These are phyloP conservation scores for Rhizomys pruinosus DNA, from an alignment of 2,113 vertebrate species.

Conservation along the genomic window DNA sequence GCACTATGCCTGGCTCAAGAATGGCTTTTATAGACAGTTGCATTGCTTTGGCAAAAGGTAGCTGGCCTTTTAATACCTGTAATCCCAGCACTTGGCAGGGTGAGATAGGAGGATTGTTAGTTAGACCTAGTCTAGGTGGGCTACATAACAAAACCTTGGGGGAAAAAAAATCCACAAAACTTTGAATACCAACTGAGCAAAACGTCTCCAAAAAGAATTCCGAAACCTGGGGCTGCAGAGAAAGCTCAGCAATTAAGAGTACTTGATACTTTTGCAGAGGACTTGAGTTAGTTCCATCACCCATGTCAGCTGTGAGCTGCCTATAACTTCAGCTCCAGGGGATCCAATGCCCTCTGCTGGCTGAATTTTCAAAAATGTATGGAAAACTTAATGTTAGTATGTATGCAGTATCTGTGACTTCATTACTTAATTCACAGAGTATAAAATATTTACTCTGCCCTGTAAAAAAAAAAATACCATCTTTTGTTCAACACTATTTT, in stretches of 20 bases:
- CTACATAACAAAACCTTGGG: not conserved
- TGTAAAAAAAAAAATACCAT: not conserved
- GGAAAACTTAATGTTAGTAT: slow-evolving; percentile 28
- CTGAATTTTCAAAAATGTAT: slow-evolving; percentile 10
- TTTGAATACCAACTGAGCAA: slow-evolving; percentile 38
- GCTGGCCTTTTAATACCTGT: not conserved
- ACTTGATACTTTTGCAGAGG: not conserved
- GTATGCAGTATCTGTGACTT: not conserved
- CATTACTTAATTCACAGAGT: not conserved
- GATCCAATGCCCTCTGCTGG: no score
- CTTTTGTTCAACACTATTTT: not conserved
- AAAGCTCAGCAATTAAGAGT: no score
- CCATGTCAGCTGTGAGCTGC: no score
- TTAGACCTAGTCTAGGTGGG: not conserved
- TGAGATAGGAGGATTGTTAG: not conserved
- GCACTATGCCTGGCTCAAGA: not conserved
- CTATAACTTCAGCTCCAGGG: not conserved
- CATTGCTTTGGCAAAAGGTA: slow-evolving; percentile 3
- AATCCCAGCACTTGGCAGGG: not conserved
- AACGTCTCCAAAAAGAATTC: slow-evolving; percentile 36
- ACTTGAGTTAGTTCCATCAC: no score
- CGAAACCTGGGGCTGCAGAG: not conserved
- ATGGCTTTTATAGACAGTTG: not conserved
- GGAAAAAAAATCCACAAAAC: not conserved
- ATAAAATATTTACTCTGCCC: not conserved